phyloP scores from a whole-genome alignment of 64 coral and sea anemone species.

The Trachythela sp. region DNA sequence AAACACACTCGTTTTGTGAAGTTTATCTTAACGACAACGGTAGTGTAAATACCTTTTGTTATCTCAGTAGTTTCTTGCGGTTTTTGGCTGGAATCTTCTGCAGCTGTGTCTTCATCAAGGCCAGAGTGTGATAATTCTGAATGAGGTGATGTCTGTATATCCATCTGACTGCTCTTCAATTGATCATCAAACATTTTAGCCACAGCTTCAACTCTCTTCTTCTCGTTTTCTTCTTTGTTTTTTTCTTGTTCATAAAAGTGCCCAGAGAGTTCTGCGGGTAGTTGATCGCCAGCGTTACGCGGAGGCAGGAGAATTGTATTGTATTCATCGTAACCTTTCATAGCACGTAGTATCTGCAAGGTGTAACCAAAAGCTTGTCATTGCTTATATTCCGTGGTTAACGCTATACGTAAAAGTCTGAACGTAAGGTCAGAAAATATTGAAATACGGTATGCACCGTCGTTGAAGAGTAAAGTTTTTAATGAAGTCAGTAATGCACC shows the following conservation, averaged over 20 bases:
- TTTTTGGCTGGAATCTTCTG: conserved; percentile 36
- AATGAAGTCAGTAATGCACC: too few relatives aligned
- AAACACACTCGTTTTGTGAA: too few relatives aligned
- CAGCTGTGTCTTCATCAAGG: background rate
- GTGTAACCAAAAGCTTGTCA: background rate
- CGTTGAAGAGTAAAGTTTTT: too few relatives aligned
- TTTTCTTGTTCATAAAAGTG: conserved; percentile 73
- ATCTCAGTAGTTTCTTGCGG: conserved; percentile 12
- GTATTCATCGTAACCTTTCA: conserved; percentile 99
- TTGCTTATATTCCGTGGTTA: background rate
- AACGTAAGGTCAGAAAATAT: too few relatives aligned
- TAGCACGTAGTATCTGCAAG: conserved; percentile 70
- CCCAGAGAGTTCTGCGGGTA: conserved; percentile 65
- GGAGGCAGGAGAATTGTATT: conserved; percentile 93
- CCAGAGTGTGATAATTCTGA: background rate
- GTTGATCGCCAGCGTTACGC: conserved; percentile 65
- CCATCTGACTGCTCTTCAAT: background rate
- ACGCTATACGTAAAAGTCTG: too few relatives aligned
- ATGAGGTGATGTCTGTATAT: background rate
- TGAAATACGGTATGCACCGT: too few relatives aligned
- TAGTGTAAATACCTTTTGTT: background rate
- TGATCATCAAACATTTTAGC: conserved; percentile 55
- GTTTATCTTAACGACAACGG: background rate
- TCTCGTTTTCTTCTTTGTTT: conserved; percentile 80
- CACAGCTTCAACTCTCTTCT: conserved; percentile 61